Evolutionary conservation across 2,888 invertebrate genomes (phyloP).

Genomic region (Agrenia bidenticulata): DNA sequence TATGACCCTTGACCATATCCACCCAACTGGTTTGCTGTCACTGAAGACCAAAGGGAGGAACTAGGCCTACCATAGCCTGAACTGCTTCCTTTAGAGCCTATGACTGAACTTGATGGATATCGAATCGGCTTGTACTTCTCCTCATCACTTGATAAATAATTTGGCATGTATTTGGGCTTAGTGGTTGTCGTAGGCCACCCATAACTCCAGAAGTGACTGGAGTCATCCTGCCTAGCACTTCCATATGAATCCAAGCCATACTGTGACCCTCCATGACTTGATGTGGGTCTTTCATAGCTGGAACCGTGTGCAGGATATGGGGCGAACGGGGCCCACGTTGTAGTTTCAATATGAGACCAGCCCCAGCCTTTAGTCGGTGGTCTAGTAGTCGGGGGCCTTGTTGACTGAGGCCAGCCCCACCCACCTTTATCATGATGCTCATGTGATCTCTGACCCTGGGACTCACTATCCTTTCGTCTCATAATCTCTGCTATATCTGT

Average conservation of each 20-base stretch:
- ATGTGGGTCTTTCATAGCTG: slow-evolving; percentile 7
- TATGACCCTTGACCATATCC: too few species aligned
- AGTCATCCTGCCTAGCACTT: too few species aligned
- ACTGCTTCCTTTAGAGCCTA: not conserved
- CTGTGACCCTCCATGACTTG: not conserved
- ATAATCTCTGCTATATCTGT: slow-evolving; percentile 28
- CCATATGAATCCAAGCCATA: not conserved
- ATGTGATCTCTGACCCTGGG: not conserved
- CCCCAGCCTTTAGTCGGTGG: slow-evolving; percentile 21
- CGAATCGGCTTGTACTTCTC: slow-evolving; percentile 39
- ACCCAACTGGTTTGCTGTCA: too few species aligned
- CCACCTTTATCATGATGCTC: slow-evolving; percentile 1
- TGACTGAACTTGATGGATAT: slow-evolving; percentile 18
- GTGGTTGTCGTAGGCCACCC: slow-evolving; percentile 15
- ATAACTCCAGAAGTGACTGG: too few species aligned
- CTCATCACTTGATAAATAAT: slow-evolving; percentile 33
- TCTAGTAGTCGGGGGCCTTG: slow-evolving; percentile 3
- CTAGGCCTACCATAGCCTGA: not conserved
- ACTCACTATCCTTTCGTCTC: slow-evolving; percentile 6
- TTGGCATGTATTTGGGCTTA: slow-evolving; percentile 31
- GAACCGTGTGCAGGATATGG: not conserved
- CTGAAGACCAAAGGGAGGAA: not conserved
- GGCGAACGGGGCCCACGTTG: not conserved
- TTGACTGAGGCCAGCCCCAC: not conserved
- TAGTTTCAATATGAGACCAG: not conserved